Base-by-base conservation (phyloP, 1,140 invertebrate species). In the Odontomachus brunneus region DNA sequence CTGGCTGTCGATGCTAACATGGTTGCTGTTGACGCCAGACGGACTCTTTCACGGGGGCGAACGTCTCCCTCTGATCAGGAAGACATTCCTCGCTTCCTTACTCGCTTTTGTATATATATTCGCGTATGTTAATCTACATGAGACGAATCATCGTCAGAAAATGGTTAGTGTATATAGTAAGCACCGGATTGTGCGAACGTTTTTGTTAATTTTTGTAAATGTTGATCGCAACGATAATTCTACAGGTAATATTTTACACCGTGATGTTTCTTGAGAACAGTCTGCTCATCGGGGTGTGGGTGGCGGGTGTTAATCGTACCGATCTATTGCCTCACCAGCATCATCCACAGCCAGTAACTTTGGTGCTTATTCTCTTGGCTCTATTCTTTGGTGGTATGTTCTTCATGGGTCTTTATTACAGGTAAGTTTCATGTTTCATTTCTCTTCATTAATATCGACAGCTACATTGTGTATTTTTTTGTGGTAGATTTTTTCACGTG, bases 221-320 rank as follows among this genome's bases (percentile, higher is more conserved):
- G 26, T 44, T 73, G 60, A 73, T 67, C 1, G 22, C n/a, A 81
- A 4, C 4, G 17, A 67, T 15, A 33, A 73, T 76, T 85, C 67
- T 86, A 19, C 89, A 96, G 96, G 93, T 96, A 14, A 97, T 97
- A 72, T 99, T 97, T 94, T 98, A 98, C 93, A 95, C 97, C n/a
- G 97, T 98, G 44, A 98, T 98, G 97, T 96, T 98, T 91, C 94
- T 98, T 59, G 98, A 99, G 94, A 98, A 98, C 92, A 95, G 95
- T 81, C 94, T 98, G 38, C 92, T 97, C 4, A 95, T 98, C 85
- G 95, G 96, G 94, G 88, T 97, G 91, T 94, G 96, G 97, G 67
- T 97, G 95, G 96, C 94, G 95, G 93, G 95, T 87, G 90, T 94
- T 63, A 89, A 93, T 81, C 87, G 90, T 85, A 91, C 89, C 33